Base-by-base conservation (phyloP, 2,113 vertebrate species). In the Phalacrocorax aristotelis region DNA sequence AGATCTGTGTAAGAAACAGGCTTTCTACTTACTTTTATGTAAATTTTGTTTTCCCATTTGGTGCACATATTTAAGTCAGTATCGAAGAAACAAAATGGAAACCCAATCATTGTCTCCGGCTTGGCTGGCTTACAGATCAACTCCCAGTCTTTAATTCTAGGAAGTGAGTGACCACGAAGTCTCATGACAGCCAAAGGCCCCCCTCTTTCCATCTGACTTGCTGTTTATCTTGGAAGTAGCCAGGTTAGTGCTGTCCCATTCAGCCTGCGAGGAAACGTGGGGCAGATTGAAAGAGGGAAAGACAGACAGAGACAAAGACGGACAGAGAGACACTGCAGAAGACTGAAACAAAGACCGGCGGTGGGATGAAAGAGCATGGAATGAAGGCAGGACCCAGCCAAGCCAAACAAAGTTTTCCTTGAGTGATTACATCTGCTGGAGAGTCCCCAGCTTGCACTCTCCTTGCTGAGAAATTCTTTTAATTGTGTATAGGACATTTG, bases 351-450 rank as follows among this genome's bases (percentile, higher is more conserved):
- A 88, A 96, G 91, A 22, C 49, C 0, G 38, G 74, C 82, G 66
- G 93, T 0, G 0, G 95, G 83, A 95, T 88, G 81, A 93, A 95
- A 97, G 90, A 85, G 71, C 55, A 22, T 2, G 26, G 90, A 95
- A 89, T 1, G 72, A 94, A 78, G 83, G 86, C 89, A 94, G 87
- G 68, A 65, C 80, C 48, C 82, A 70, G 97, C 95, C 96, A 97
- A 97, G 94, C 74, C 97, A 97, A 97, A 97, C 95, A 95, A 87
- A 92, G 85, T 77, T 84, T 91, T 89, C 82, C 96, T 94, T 97
- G 96, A 98, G 93, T 80, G 95, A 97, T 93, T 87, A 85, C 96
- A 97, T 97, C 96, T 98, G 96, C 86, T 7, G 44, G 70, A 97
- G 94, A 96, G 90, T 92, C 95, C 92, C 92, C 88, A 86, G 96